Evolutionary conservation across 2,888 invertebrate species (phyloP).

Genomic region (Macaria notata): DNA sequence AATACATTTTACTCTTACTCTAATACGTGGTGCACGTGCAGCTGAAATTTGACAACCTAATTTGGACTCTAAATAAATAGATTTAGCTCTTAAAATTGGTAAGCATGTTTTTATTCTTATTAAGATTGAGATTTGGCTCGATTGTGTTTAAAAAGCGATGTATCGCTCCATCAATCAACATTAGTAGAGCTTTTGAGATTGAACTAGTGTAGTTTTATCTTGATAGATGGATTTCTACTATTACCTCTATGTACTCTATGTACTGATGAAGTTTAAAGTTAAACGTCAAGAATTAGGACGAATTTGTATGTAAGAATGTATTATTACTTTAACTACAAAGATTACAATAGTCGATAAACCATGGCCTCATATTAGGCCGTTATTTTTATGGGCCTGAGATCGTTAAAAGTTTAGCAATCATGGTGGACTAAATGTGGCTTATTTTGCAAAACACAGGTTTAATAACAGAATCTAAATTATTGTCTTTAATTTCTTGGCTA

Average conservation of each 20-base stretch:
- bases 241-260: background rate
- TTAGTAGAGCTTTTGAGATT: slow-evolving; percentile 20
- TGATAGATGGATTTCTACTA: slow-evolving; percentile 16
- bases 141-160: slow-evolving; percentile 19
- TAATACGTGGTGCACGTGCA: background rate
- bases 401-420: slow-evolving; percentile 14
- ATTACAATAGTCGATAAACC: slow-evolving; percentile 5
- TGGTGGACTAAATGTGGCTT: slow-evolving; percentile 14
- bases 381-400: slow-evolving; percentile 10
- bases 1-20: slow-evolving; percentile 3
- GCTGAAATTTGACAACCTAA: slow-evolving; percentile 7
- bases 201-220: slow-evolving; percentile 16
- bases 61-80: slow-evolving; percentile 16
- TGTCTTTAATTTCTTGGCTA: too few relatives aligned
- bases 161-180: slow-evolving; percentile 30
- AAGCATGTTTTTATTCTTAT: slow-evolving; percentile 9
- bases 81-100: slow-evolving; percentile 5
- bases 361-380: slow-evolving; percentile 9
- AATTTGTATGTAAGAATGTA: too few relatives aligned
- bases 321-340: background rate
- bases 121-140: slow-evolving; percentile 24
- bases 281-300: too few relatives aligned
- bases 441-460: background rate
- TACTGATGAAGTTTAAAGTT: too few relatives aligned
- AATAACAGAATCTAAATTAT: too few relatives aligned